Evolutionary conservation across 2,113 vertebrate species (phyloP), one percentile per base, ranked within the genome.

Genomic region (Eolophus roseicapilla): DNA sequence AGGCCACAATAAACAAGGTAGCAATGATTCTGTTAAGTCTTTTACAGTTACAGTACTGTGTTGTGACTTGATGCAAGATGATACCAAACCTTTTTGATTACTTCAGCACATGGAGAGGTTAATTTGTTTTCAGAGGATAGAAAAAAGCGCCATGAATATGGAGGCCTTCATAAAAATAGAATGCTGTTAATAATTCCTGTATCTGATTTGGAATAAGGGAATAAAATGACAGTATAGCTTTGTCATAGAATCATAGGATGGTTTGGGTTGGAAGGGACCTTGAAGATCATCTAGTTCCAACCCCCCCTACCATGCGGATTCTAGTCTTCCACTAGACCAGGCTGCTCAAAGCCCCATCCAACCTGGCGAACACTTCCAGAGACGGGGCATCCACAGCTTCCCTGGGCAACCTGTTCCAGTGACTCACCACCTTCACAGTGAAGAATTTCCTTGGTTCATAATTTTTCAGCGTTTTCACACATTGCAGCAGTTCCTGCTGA

Each of bases 1-100:
- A 99, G 67, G 99, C 99, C 94, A 98, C 99, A 2, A 98, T 99
- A 95, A 98, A 98, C 91, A 98, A 94, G 98, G 99, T 99, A 98
- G 96, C 93, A 80, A 55, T 84, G 23, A 18, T 33, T 35, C 80
- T 57, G 3, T 44, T 68, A 24, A 13, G 44, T 31, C 33, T 71
- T 60, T 80, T 41, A 52, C 65, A 33, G 41, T 2, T 69, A 79
- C 39, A 80, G 9, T 35, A 43, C 27, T 75, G 8, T 39, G 63
- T 59, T 83, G 39, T 59, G 55, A 50, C 50, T 62, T 5, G 1
- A 5, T 59, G 65, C 33, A 18, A 39, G 47, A 64, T 81, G 14
- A 59, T 19, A 18, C 12, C 35, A 73, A 69, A 86, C 28, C 20
- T 33, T 88, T 92, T 17, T 0, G 64, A 75, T 86, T 78, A n/a